These are phyloP conservation scores for Entosphenus tridentatus DNA, from an alignment of 2,113 vertebrate genomes.

Conservation along the genomic window DNA sequence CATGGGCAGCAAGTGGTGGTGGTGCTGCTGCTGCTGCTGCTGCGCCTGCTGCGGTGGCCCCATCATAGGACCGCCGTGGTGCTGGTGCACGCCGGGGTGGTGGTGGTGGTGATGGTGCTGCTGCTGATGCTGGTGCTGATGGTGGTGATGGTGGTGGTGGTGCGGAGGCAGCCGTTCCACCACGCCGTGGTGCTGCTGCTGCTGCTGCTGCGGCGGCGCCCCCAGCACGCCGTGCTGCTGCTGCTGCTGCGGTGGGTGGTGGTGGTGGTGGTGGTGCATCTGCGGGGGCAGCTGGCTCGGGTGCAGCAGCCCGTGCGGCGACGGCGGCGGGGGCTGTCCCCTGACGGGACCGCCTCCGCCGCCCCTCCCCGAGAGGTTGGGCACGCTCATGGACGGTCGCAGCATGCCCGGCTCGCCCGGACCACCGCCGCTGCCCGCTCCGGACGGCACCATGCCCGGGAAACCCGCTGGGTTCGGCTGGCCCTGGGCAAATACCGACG, in stretches of 20 bases:
- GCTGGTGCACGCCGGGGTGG: no score
- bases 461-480: slow-evolving; percentile 13
- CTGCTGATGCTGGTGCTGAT: no score
- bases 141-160: no score
- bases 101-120: no score
- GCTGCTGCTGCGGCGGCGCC: slow-evolving; percentile 19
- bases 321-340: slow-evolving; percentile 19
- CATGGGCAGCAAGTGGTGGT: slow-evolving; percentile 28
- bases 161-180: slow-evolving; percentile 15
- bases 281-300: slow-evolving; percentile 60
- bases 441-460: no score
- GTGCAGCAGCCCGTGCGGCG: slow-evolving; percentile 28
- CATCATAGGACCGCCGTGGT: no score
- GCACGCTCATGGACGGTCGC: slow-evolving; percentile 32
- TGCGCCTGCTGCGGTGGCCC: slow-evolving; percentile 47
- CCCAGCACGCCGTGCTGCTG: slow-evolving; percentile 42
- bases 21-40: slow-evolving; percentile 54
- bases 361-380: slow-evolving; percentile 31
- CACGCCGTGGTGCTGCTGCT: slow-evolving; percentile 45
- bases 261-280: slow-evolving; percentile 24
- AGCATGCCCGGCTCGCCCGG: slow-evolving; percentile 7
- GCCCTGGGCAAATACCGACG: slow-evolving; percentile 15
- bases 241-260: slow-evolving; percentile 17
- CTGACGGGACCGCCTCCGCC: slow-evolving; percentile 34
- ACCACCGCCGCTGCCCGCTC: no score